Percentiles rank a stretch among this genome's conserved stretches.
phyloP scores from a whole-genome alignment of 2,113 vertebrate genomes.

The Ophiodon elongatus region DNA sequence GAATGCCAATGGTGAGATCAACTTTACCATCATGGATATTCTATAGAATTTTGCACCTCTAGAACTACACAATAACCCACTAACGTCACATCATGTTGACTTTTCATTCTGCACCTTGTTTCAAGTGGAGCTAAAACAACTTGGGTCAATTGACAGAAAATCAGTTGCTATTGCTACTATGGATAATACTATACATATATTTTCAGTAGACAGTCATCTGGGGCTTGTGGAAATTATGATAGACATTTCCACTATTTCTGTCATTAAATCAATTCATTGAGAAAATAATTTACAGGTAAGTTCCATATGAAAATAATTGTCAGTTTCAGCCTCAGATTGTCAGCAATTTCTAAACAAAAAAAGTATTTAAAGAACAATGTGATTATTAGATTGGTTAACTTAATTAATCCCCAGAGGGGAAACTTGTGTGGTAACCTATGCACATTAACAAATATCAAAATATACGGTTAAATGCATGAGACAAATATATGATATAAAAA shows the following conservation, averaged over 20 bases:
- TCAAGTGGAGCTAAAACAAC: background rate
- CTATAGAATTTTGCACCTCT: conserved; percentile 1
- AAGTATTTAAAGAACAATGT: background rate
- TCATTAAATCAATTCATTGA: background rate
- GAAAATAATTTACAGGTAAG: background rate
- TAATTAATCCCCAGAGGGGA: background rate
- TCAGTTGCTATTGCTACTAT: background rate
- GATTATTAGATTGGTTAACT: background rate
- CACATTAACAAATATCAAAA: background rate
- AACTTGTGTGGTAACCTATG: background rate
- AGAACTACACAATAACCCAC: background rate
- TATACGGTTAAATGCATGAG: background rate
- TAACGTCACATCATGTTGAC: background rate
- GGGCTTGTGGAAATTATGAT: background rate
- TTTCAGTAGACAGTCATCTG: no score
- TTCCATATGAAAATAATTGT: background rate
- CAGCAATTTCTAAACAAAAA: background rate
- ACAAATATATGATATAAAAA: no score
- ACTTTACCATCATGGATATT: conserved; percentile 16
- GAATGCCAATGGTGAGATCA: background rate
- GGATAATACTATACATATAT: background rate
- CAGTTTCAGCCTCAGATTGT: background rate
- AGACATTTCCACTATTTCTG: background rate
- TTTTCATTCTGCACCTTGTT: background rate
- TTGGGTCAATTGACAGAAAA: background rate